phyloP scores from a whole-genome alignment of 2,888 invertebrate species.

The Rhamphomyia laevipes region DNA sequence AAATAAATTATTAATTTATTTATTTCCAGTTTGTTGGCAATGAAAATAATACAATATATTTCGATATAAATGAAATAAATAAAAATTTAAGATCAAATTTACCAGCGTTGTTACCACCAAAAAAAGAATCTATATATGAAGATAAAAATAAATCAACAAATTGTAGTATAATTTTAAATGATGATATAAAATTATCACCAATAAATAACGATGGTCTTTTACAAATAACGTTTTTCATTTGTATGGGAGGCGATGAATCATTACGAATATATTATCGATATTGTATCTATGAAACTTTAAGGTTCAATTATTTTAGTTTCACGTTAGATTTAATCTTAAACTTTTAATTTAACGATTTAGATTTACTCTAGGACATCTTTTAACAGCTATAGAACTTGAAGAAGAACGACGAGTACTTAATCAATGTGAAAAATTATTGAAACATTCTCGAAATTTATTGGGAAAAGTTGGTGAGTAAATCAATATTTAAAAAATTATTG shows the following conservation, averaged over 20 bases:
- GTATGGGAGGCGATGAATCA: conserved; percentile 15
- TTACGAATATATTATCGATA: conserved; percentile 9
- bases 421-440: conserved; percentile 52
- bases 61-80: conserved; percentile 12
- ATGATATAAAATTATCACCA: too few relatives aligned
- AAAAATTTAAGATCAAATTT: conserved; percentile 1
- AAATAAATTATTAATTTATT: too few relatives aligned
- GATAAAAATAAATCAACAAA: too few relatives aligned
- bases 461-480: conserved; percentile 15
- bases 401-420: conserved; percentile 48
- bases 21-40: conserved; percentile 15
- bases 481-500: too few relatives aligned
- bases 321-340: too few relatives aligned
- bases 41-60: conserved; percentile 15
- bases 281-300: conserved; percentile 15
- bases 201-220: background rate
- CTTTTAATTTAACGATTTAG: too few relatives aligned
- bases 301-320: too few relatives aligned
- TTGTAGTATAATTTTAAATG: too few relatives aligned
- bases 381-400: conserved; percentile 52
- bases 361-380: conserved; percentile 29
- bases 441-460: conserved; percentile 52
- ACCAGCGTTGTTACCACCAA: background rate
- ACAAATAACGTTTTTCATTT: conserved; percentile 15
- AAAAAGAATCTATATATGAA: too few relatives aligned